A percentile compares a stretch with the other conserved stretches of the same genome.
Evolutionary conservation across 2,888 invertebrate genomes (phyloP).

Genomic region (Rhopalosiphum nymphaeae): DNA sequence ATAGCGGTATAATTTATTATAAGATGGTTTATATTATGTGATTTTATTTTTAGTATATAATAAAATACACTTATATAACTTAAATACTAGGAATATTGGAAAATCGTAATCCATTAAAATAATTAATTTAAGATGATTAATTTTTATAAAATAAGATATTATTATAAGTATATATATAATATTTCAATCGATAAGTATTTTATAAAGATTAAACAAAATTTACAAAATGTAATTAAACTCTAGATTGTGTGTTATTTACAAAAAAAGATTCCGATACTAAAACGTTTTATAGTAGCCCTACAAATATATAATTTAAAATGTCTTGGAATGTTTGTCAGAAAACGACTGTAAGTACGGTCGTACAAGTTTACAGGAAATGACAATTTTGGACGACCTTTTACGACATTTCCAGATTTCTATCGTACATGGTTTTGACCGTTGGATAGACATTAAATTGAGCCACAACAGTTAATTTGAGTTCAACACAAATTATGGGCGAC

Average conservation of each 20-base stretch:
- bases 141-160: not conserved
- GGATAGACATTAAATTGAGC: not conserved
- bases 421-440: not conserved
- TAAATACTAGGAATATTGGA: not conserved
- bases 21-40: not conserved
- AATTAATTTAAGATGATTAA: not conserved
- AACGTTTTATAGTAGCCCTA: not conserved
- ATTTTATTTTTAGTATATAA: not conserved
- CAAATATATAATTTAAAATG: not conserved
- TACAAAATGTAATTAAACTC: not conserved
- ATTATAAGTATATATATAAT: not conserved
- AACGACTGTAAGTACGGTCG: not conserved
- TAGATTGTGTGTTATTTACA: not conserved
- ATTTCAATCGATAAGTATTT: not conserved
- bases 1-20: not conserved
- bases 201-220: not conserved
- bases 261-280: not conserved
- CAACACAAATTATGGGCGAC: not conserved
- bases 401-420: not conserved
- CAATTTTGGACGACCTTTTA: not conserved
- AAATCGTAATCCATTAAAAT: not conserved
- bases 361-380: not conserved
- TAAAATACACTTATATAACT: not conserved
- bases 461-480: not conserved
- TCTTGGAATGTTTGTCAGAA: not conserved